A percentile compares a stretch with the other conserved stretches of the same genome.
phyloP scores from a whole-genome alignment of 2,797 vertebrate species.

The Florisuga fusca region DNA sequence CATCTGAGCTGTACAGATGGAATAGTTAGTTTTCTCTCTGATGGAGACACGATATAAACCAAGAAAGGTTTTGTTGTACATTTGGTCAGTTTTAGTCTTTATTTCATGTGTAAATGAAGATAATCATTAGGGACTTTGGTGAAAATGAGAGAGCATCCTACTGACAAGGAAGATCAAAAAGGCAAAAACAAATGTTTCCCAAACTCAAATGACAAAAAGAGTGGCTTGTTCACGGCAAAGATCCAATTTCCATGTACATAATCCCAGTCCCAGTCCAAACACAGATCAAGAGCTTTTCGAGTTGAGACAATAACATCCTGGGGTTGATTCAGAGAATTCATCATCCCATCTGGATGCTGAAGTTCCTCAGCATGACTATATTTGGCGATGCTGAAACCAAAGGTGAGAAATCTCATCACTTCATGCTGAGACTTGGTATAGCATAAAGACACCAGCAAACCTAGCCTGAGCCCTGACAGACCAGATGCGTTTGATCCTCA shows the following conservation, averaged over 20 bases:
- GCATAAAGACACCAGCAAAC: accelerated
- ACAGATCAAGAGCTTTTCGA: neutral
- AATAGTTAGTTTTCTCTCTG: neutral
- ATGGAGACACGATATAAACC: neutral
- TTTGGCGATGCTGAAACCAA: conserved; percentile 31
- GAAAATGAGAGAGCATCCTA: neutral
- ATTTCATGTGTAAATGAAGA: neutral
- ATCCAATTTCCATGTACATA: neutral
- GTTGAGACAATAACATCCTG: conserved; percentile 42
- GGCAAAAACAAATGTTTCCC: neutral
- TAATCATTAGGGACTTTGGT: neutral
- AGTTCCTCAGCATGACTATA: conserved; percentile 24
- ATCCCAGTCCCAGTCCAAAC: neutral
- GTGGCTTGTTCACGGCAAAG: neutral
- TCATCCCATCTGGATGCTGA: conserved; percentile 29
- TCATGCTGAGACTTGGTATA: accelerated
- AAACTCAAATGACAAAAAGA: neutral
- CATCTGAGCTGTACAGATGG: accelerated
- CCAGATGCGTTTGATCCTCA: neutral
- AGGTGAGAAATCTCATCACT: conserved; percentile 17
- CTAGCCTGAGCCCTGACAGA: neutral
- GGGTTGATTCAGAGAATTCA: conserved; percentile 59
- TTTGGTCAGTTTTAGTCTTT: neutral
- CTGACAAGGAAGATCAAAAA: neutral
- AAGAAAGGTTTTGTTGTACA: neutral